These are phyloP conservation scores for Agonum fuliginosum DNA, from an alignment of 2,888 invertebrate species.

Conservation along the genomic window DNA sequence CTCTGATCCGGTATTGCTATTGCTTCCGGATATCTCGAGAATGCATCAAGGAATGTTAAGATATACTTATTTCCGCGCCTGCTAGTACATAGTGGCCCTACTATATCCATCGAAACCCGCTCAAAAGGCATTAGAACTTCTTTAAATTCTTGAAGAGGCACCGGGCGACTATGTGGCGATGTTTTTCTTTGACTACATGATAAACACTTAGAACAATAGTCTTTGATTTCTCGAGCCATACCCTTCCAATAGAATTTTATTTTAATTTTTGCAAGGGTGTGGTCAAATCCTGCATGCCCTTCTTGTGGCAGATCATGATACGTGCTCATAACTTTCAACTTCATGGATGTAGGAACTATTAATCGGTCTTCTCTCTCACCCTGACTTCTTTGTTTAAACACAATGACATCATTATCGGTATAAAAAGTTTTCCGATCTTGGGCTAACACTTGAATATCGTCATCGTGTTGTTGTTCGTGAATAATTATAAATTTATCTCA, in stretches of 20 bases:
- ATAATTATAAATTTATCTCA: constrained; percentile 19
- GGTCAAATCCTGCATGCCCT: constrained; percentile 66
- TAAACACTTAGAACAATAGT: constrained; percentile 63
- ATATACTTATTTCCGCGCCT: constrained; percentile 64
- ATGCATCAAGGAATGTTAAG: constrained; percentile 65
- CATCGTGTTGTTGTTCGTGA: constrained; percentile 23
- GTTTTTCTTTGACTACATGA: constrained; percentile 65
- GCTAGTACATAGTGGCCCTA: constrained; percentile 64
- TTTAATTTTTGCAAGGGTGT: constrained; percentile 63
- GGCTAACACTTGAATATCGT: too few relatives aligned
- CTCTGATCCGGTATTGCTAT: constrained; percentile 65
- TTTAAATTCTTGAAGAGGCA: constrained; percentile 63
- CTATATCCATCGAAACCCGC: constrained; percentile 64
- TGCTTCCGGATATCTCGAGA: constrained; percentile 65
- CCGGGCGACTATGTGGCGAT: constrained; percentile 61
- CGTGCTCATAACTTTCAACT: constrained; percentile 56
- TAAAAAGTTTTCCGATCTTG: too few relatives aligned
- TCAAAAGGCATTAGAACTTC: constrained; percentile 62
- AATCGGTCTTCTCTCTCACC: constrained; percentile 52
- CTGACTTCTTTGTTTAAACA: constrained; percentile 46
- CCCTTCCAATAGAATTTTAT: constrained; percentile 64
- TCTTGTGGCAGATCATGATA: too few relatives aligned
- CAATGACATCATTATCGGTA: constrained; percentile 52
- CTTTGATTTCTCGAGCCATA: constrained; percentile 63
- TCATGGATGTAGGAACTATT: constrained; percentile 55